Percentiles rank a stretch among this genome's conserved stretches.
phyloP scores from a whole-genome alignment of 2,888 invertebrate genomes.

The Arge pagana region DNA sequence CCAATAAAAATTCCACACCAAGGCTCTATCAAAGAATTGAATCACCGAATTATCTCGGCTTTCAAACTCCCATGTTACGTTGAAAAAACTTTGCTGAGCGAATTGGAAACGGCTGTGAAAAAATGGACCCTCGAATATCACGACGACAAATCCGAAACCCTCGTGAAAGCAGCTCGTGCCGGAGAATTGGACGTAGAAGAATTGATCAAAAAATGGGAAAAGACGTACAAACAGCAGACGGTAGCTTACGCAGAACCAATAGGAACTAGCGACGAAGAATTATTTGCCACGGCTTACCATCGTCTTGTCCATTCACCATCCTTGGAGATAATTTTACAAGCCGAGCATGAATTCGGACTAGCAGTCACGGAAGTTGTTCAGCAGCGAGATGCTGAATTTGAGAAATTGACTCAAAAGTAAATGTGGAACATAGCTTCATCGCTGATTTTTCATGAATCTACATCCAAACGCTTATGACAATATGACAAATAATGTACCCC shows the following conservation, averaged over 20 bases:
- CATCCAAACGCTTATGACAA: background rate
- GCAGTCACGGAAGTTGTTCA: constrained; percentile 75
- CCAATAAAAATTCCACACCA: constrained; percentile 67
- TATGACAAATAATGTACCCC: constrained; percentile 37
- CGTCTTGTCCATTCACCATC: constrained; percentile 82
- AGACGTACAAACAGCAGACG: constrained; percentile 78
- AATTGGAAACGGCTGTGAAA: constrained; percentile 68
- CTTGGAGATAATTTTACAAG: constrained; percentile 83
- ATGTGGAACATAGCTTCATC: no score
- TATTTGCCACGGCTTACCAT: constrained; percentile 86
- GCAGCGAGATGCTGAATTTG: constrained; percentile 74
- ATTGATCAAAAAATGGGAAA: constrained; percentile 79
- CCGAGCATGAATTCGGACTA: constrained; percentile 85
- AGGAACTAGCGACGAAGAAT: constrained; percentile 82
- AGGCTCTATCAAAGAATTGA: constrained; percentile 67
- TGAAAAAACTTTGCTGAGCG: constrained; percentile 67
- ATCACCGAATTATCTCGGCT: constrained; percentile 68
- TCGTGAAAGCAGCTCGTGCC: constrained; percentile 66
- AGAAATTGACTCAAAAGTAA: constrained; percentile 69
- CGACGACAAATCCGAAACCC: constrained; percentile 67
- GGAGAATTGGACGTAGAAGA: constrained; percentile 74
- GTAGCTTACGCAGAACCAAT: constrained; percentile 81
- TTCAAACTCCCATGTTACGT: constrained; percentile 73
- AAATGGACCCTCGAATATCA: constrained; percentile 70
- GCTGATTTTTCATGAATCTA: background rate